Percentiles rank a stretch among this genome's conserved stretches.
phyloP scores from a whole-genome alignment of 2,888 invertebrate species.

The Pomacea canaliculata region DNA sequence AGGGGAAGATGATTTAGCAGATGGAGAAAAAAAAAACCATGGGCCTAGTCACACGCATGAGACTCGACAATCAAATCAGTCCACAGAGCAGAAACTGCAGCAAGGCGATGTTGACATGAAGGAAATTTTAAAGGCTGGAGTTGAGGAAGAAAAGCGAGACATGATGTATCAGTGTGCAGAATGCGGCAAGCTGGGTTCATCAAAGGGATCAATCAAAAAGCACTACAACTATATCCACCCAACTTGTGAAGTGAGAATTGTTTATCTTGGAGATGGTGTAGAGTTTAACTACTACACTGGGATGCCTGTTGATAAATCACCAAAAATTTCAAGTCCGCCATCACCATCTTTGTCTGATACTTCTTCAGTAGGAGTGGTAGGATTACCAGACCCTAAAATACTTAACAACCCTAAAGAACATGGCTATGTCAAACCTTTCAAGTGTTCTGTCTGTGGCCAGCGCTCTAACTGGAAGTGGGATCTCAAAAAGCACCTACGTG shows the following conservation, averaged over 20 bases:
- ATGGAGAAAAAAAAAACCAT: neutral
- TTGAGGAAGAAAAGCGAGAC: constrained; percentile 16
- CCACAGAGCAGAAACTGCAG: neutral
- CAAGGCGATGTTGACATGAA: neutral
- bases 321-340: neutral
- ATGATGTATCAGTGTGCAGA: constrained; percentile 59
- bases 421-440: constrained; percentile 78
- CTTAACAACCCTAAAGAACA: constrained; percentile 51
- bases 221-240: constrained; percentile 62
- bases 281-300: constrained; percentile 38
- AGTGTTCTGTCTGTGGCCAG: constrained; percentile 93
- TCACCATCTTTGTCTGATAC: neutral
- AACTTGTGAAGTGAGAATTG: constrained; percentile 52
- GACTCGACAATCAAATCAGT: neutral
- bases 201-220: constrained; percentile 58
- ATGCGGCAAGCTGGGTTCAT: constrained; percentile 55
- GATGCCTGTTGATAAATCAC: neutral
- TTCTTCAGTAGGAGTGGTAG: neutral
- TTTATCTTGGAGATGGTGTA: constrained; percentile 52
- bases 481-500: constrained; percentile 90
- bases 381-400: constrained; percentile 1
- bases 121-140: neutral
- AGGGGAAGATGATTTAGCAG: neutral
- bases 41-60: neutral
- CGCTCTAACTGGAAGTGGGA: constrained; percentile 99